A percentile compares a stretch with the other conserved stretches of the same genome.
phyloP scores from a whole-genome alignment of 2,888 invertebrate genomes.

The Scaptomyza flava region DNA sequence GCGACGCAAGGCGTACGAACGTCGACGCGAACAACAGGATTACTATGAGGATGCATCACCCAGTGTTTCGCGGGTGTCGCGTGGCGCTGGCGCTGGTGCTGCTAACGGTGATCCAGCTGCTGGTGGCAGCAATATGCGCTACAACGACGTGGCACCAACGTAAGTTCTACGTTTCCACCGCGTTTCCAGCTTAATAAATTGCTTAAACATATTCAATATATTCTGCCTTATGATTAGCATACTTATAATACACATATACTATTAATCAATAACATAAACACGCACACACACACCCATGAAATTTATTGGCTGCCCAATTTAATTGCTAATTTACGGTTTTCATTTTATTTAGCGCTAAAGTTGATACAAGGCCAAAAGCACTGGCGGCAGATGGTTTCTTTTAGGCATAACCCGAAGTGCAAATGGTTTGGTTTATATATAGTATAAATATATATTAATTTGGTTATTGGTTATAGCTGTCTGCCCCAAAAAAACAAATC shows the following conservation, averaged over 20 bases:
- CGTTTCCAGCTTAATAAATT: slow-evolving; percentile 13
- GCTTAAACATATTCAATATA: background rate
- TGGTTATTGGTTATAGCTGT: slow-evolving; percentile 31
- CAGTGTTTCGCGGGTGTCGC: slow-evolving; percentile 81
- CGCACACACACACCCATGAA: slow-evolving; percentile 8
- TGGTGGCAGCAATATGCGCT: slow-evolving; percentile 88
- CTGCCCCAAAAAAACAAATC: background rate
- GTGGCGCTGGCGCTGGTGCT: slow-evolving; percentile 83
- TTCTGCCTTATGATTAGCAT: slow-evolving; percentile 1
- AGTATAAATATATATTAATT: slow-evolving; percentile 16
- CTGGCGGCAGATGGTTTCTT: slow-evolving; percentile 84
- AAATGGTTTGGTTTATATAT: slow-evolving; percentile 56
- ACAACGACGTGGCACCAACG: slow-evolving; percentile 95
- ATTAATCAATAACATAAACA: slow-evolving; percentile 19
- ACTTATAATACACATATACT: slow-evolving; percentile 12
- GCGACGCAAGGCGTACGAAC: slow-evolving; percentile 84
- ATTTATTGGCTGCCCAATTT: slow-evolving; percentile 33
- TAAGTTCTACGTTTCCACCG: slow-evolving; percentile 85
- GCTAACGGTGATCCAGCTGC: slow-evolving; percentile 84
- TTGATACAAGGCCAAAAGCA: slow-evolving; percentile 84
- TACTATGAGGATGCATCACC: slow-evolving; percentile 85
- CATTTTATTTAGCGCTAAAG: slow-evolving; percentile 81
- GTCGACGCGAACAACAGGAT: slow-evolving; percentile 84
- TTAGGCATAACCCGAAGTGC: slow-evolving; percentile 80
- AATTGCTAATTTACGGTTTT: slow-evolving; percentile 63